Evolutionary conservation across 2,113 vertebrate genomes (phyloP).

Genomic region (Nerophis ophidion): DNA sequence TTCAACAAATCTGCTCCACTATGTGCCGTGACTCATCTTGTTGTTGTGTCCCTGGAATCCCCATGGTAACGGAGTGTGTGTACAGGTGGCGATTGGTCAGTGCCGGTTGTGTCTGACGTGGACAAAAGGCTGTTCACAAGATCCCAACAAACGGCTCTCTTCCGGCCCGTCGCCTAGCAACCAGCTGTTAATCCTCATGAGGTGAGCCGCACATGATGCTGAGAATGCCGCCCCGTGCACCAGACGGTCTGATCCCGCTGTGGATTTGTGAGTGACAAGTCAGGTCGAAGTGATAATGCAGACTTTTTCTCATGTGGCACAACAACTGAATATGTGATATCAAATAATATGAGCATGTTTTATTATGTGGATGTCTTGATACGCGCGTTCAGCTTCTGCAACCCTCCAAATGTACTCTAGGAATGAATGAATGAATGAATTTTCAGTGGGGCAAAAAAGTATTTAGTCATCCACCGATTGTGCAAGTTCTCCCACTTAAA

Average conservation of each 20-base stretch:
- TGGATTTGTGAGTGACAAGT: background rate
- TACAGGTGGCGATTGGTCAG: constrained; percentile 38
- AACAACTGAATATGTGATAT: too few species aligned
- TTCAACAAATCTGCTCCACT: background rate
- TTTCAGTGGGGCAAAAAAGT: too few species aligned
- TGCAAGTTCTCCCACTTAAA: too few species aligned
- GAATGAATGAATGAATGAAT: too few species aligned
- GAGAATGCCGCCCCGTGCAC: background rate
- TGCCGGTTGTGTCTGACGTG: constrained; percentile 28
- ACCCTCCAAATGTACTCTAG: too few species aligned
- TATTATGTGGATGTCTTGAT: too few species aligned
- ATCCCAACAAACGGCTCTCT: constrained; percentile 35
- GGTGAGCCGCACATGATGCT: constrained; percentile 22
- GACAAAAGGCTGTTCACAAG: constrained; percentile 33
- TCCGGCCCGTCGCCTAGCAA: constrained; percentile 63
- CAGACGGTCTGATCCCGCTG: background rate
- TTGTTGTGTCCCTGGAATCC: constrained; percentile 51
- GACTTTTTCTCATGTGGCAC: background rate
- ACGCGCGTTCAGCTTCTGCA: too few species aligned
- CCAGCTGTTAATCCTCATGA: constrained; percentile 46
- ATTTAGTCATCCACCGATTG: too few species aligned
- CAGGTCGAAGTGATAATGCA: background rate
- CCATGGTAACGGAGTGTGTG: constrained; percentile 58
- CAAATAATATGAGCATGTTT: too few species aligned
- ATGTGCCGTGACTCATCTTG: constrained; percentile 27